Base-by-base conservation (phyloP, 2,888 invertebrate species). In the Cosmia pyralina region DNA sequence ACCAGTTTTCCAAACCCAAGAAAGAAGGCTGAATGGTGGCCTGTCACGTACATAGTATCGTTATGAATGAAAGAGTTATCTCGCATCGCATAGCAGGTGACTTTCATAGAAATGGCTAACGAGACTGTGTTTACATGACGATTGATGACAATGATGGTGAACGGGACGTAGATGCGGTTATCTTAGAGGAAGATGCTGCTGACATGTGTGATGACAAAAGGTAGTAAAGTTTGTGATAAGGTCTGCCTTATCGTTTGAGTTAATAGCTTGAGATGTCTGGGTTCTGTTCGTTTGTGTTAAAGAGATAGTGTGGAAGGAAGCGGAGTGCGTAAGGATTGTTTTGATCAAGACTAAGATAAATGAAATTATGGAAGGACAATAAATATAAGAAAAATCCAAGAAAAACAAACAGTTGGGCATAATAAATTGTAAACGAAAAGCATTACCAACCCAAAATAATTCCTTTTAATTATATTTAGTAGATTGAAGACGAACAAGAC, bases 61-160 rank as follows among this genome's bases (percentile, higher is more conserved):
- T 93, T 93, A 93, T 94, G 93, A 93, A 94, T 93, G 93, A 93
- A 93, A 89, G 85, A 83, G 88, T 91, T 94, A 94, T 93, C 93
- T 89, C 73, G 53, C 87, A 93, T 93, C 94, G 88, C 91, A 88
- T 90, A 88, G 91, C 93, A 94, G 93, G 93, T 93, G 92, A 90
- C 88, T 92, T 80, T 90, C 90, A 88, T 88, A 89, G 90, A 89
- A 90, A 88, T 84, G 88, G 75, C 80, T 88, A 89, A 90, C 89
- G 83, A 89, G 87, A 78, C 70, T 15, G 62, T 81, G 80, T 77
- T 77, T 72, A 79, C 66, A 73, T 66, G 74, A 67, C 55, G 70
- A 81, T 83, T 85, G 84, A 87, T 78, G 84, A 81, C 69, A 79
- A 74, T 83, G 79, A 83, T 81, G 75, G 70, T 75, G 73, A 76